A percentile compares a stretch with the other conserved stretches of the same genome.
Conservation (phyloP, 2,113 vertebrate species). For the Hyaena hyaena region DNA sequence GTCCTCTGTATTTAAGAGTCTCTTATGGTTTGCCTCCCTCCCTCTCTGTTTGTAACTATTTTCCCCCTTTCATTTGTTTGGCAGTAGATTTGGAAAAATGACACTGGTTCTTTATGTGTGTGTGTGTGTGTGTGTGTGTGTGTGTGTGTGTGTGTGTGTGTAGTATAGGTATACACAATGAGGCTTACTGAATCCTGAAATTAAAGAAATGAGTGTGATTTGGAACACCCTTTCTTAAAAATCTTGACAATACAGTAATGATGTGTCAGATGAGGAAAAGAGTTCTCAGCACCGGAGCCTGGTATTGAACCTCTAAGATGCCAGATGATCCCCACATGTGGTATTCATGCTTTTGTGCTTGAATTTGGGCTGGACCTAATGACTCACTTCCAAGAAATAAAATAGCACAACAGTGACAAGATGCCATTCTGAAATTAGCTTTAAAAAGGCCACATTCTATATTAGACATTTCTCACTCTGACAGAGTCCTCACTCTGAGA, state of each 20-base stretch:
- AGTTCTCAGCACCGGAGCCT: background rate
- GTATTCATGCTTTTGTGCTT: background rate
- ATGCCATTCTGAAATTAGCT: background rate
- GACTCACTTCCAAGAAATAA: background rate
- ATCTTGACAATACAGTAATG: background rate
- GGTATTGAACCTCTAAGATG: background rate
- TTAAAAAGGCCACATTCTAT: accelerated
- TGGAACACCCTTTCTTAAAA: background rate
- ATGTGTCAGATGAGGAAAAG: background rate
- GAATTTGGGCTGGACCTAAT: background rate
- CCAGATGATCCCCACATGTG: accelerated
- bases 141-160: too few species aligned
- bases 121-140: too few species aligned
- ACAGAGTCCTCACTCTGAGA: background rate
- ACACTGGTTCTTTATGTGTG: background rate
- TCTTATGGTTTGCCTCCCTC: too few species aligned
- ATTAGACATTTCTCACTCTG: too few species aligned
- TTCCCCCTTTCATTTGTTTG: background rate
- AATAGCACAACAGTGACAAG: background rate
- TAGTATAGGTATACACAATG: background rate
- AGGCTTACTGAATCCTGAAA: background rate
- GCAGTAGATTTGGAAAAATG: background rate
- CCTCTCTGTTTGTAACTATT: too few species aligned
- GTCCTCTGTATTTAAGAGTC: too few species aligned
- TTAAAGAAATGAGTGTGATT: background rate